Evolutionary conservation across 2,888 invertebrate species (phyloP).

Genomic region (Griposia aprilina): DNA sequence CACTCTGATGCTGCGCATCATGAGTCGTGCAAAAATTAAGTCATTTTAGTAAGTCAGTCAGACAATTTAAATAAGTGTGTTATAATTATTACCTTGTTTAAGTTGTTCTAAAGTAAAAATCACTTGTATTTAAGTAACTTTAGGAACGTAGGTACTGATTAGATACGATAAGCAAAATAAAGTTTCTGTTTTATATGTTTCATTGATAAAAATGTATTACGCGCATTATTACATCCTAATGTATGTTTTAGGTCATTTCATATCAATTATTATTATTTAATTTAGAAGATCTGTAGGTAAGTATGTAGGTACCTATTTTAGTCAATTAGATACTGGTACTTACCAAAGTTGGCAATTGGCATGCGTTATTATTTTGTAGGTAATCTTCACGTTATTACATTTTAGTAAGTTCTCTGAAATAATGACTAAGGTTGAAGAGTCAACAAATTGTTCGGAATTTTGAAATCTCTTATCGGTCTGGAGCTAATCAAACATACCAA

Average conservation of each 20-base stretch:
- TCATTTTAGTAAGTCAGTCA: not conserved
- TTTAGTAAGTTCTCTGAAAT: slow-evolving; percentile 46
- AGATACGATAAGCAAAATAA: slow-evolving; percentile 19
- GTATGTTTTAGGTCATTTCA: not conserved
- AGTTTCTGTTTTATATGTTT: slow-evolving; percentile 4
- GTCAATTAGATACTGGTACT: not conserved
- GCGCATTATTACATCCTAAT: slow-evolving; percentile 14
- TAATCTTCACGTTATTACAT: slow-evolving; percentile 5
- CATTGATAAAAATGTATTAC: slow-evolving; percentile 35
- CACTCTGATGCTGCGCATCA: too few relatives aligned
- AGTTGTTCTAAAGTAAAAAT: not conserved
- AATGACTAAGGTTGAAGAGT: slow-evolving; percentile 43
- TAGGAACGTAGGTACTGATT: slow-evolving; percentile 5
- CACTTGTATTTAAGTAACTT: not conserved
- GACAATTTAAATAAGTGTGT: not conserved
- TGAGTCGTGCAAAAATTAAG: too few relatives aligned
- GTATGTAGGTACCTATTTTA: not conserved
- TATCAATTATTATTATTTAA: slow-evolving; percentile 16
- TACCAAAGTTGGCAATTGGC: not conserved
- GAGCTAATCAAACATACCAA: slow-evolving; percentile 32
- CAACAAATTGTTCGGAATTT: slow-evolving; percentile 21
- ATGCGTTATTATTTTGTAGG: not conserved
- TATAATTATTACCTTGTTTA: not conserved
- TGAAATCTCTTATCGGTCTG: slow-evolving; percentile 36
- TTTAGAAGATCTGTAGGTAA: not conserved